Percentiles rank a stretch among this genome's conserved stretches.
Conservation (phyloP, 2,888 invertebrate species). For the Nymphalis polychloros region DNA sequence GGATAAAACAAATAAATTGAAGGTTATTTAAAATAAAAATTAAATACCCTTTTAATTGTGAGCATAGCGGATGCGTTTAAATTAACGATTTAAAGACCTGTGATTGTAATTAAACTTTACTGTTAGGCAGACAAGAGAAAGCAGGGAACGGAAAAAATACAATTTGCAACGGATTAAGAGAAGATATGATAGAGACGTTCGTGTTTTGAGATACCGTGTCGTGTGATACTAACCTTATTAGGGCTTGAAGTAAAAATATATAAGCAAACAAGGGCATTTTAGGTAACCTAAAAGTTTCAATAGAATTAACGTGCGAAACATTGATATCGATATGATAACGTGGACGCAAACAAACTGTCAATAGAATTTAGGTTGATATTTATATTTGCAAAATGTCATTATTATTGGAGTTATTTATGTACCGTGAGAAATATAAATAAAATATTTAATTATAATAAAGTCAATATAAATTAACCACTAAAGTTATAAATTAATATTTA, state of each 20-base stretch:
- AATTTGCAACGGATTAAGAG: constrained; percentile 36
- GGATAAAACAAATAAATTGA: not conserved
- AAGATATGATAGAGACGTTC: constrained; percentile 27
- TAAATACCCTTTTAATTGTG: not conserved
- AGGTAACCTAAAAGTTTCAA: constrained; percentile 34
- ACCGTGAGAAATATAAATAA: not conserved
- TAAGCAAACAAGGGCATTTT: constrained; percentile 31
- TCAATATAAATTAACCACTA: not conserved
- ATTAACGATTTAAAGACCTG: constrained; percentile 21
- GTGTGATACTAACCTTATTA: constrained; percentile 40
- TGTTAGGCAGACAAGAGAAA: constrained; percentile 35
- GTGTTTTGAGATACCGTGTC: constrained; percentile 13
- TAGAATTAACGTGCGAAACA: constrained; percentile 28
- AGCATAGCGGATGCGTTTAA: constrained; percentile 10
- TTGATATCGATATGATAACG: constrained; percentile 36
- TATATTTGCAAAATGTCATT: constrained; percentile 1
- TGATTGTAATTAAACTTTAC: constrained; percentile 36
- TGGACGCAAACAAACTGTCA: constrained; percentile 11
- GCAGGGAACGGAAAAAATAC: constrained; percentile 29
- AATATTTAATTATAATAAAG: not conserved
- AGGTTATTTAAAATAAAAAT: not conserved
- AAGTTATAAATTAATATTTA: not conserved
- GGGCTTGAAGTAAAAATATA: constrained; percentile 19
- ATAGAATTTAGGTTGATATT: constrained; percentile 21
- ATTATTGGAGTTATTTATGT: not conserved